These are phyloP conservation scores for Platichthys flesus DNA, from an alignment of 2,113 vertebrate species.

Conservation along the genomic window DNA sequence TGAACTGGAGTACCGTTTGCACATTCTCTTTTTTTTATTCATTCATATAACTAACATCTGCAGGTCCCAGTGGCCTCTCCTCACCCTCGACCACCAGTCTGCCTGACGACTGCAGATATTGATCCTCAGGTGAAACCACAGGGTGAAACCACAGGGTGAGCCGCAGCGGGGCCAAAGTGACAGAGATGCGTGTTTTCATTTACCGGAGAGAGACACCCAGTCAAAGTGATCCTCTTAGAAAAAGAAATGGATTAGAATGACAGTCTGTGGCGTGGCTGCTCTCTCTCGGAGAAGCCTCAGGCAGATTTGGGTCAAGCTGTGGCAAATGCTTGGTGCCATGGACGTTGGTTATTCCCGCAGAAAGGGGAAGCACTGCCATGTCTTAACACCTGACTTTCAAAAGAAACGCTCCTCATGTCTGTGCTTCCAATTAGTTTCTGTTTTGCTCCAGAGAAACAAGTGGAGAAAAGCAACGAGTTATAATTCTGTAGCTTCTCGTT, in stretches of 20 bases:
- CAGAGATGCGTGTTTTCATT: constrained; percentile 52
- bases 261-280: constrained; percentile 23
- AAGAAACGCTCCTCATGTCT: neutral
- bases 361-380: constrained; percentile 27
- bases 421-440: neutral
- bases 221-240: constrained; percentile 9
- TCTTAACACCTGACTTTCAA: constrained; percentile 8
- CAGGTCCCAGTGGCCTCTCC: neutral
- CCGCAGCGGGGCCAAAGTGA: constrained; percentile 42
- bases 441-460: neutral
- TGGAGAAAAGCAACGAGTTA: neutral
- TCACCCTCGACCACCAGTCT: constrained; percentile 13
- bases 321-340: constrained; percentile 50
- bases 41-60: constrained; percentile 29
- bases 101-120: constrained; percentile 42
- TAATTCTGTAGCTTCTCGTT: neutral
- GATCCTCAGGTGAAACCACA: constrained; percentile 60
- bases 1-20: neutral
- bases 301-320: constrained; percentile 71
- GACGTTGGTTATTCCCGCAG: constrained; percentile 17
- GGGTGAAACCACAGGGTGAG: constrained; percentile 44
- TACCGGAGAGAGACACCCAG: constrained; percentile 16
- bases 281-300: constrained; percentile 43
- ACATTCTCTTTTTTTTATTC: neutral
- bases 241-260: constrained; percentile 28